phyloP scores from a whole-genome alignment of 2,797 vertebrate species.

The Sciurus vulgaris region DNA sequence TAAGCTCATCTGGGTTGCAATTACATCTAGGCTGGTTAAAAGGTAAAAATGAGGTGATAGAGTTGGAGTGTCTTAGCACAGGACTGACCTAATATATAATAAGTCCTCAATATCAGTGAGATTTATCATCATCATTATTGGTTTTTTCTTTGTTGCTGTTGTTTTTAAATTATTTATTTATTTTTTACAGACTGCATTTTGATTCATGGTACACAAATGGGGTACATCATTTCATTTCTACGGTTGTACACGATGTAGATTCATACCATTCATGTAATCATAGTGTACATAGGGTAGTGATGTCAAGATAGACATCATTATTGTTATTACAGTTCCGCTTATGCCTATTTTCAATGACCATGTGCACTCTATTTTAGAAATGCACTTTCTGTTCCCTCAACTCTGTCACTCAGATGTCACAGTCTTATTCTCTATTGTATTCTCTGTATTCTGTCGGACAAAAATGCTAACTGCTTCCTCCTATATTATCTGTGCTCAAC shows the following conservation, averaged over 20 bases:
- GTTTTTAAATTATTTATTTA: too few species aligned
- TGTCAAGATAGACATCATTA: background rate
- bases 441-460: background rate
- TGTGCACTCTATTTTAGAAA: slow-evolving; percentile 32
- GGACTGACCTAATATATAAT: background rate
- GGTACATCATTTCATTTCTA: too few species aligned
- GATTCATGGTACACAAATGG: too few species aligned
- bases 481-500: background rate
- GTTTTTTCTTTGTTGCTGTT: too few species aligned
- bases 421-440: slow-evolving; percentile 29
- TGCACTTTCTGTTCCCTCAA: background rate
- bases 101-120: background rate
- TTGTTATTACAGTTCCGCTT: background rate
- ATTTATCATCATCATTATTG: slow-evolving; percentile 19
- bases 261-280: too few species aligned
- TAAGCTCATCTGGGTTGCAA: background rate
- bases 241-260: too few species aligned
- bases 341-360: slow-evolving; percentile 26
- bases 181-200: too few species aligned
- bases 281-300: too few species aligned
- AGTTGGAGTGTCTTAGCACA: background rate
- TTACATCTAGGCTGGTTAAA: background rate
- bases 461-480: background rate
- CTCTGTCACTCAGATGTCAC: background rate
- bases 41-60: background rate